Conservation (phyloP, 2,797 vertebrate genomes). For the Natrix natrix region DNA sequence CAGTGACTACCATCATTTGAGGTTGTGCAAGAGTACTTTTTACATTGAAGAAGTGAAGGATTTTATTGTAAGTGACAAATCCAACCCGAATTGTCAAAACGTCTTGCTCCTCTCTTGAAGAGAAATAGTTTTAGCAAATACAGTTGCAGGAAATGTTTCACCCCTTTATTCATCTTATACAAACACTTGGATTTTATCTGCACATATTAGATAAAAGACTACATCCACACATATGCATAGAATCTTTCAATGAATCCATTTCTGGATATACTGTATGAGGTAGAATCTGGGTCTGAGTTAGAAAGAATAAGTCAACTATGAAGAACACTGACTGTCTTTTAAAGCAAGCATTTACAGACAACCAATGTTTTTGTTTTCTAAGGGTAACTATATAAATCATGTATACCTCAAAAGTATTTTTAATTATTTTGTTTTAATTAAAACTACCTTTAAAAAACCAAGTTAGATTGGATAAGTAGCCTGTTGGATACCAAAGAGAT, state of each 20-base stretch:
- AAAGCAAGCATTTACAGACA: background rate
- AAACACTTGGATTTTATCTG: background rate
- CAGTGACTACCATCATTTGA: conserved; percentile 99
- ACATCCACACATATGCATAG: background rate
- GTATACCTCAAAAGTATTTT: background rate
- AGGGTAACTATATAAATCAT: background rate
- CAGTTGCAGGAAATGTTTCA: conserved; percentile 1
- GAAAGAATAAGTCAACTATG: background rate
- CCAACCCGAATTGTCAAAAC: conserved; percentile 85
- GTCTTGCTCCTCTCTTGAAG: conserved; percentile 81
- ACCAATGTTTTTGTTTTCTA: background rate
- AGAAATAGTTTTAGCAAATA: background rate
- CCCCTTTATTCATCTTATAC: background rate
- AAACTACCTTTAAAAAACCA: background rate
- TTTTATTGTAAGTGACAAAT: conserved; percentile 96
- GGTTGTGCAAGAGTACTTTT: conserved; percentile 95
- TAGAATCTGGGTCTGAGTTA: background rate
- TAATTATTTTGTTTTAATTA: background rate
- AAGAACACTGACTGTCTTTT: background rate
- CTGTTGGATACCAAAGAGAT: background rate
- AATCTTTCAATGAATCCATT: background rate
- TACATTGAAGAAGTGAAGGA: conserved; percentile 97
- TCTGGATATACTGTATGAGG: background rate
- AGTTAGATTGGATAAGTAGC: background rate
- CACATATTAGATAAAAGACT: conserved; percentile 28